Conservation (phyloP, 1,140 invertebrate species). For the Conus betulinus region DNA sequence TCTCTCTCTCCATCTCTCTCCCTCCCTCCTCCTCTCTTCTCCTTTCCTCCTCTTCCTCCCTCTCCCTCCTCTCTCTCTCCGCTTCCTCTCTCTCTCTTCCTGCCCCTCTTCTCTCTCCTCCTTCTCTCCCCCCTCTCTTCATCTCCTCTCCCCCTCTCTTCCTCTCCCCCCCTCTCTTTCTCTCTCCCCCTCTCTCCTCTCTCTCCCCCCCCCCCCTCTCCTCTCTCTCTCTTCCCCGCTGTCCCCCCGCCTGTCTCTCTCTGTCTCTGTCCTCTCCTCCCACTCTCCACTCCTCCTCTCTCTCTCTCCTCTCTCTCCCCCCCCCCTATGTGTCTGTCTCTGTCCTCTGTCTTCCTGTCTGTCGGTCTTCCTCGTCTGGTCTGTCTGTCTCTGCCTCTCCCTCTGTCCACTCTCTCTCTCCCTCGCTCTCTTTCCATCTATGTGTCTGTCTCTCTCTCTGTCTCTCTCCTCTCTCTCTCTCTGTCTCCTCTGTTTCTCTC, state of each 20-base stretch:
- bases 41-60: background rate
- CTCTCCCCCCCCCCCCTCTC: too few species aligned
- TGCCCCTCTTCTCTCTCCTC: background rate
- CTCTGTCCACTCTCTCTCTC: background rate
- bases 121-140: too few species aligned
- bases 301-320: background rate
- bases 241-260: background rate
- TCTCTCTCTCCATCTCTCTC: background rate
- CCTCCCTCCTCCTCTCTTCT: background rate
- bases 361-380: too few species aligned
- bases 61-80: background rate
- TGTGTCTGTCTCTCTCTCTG: background rate
- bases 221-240: background rate
- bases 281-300: background rate
- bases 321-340: too few species aligned
- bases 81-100: background rate
- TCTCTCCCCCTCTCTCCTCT: background rate
- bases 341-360: too few species aligned
- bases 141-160: background rate
- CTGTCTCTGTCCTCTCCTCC: background rate
- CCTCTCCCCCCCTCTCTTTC: background rate
- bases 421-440: background rate
- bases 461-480: constrained; percentile 6
- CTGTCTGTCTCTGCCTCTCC: too few species aligned
- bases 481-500: background rate